A percentile compares a stretch with the other conserved stretches of the same genome.
Evolutionary conservation across 2,797 vertebrate species (phyloP).

Genomic region (Hozukius guyotensis): DNA sequence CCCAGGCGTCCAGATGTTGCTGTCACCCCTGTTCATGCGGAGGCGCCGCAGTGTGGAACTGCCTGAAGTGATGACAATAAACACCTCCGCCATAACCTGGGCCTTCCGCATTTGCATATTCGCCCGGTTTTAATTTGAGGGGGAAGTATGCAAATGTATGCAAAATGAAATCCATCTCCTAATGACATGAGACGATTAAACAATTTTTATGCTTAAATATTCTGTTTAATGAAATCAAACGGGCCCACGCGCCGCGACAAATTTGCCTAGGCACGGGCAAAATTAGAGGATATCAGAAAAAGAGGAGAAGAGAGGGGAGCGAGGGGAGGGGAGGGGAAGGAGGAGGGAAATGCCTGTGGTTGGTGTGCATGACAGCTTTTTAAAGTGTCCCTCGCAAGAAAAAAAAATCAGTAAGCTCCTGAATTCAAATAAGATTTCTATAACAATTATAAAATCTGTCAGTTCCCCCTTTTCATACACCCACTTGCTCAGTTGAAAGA

Average conservation of each 20-base stretch:
- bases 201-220: slow-evolving; percentile 99
- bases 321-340: slow-evolving; percentile 7
- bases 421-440: slow-evolving; percentile 79
- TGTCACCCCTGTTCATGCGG: slow-evolving; percentile 78
- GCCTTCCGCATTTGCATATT: slow-evolving; percentile 90
- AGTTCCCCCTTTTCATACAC: slow-evolving; percentile 65
- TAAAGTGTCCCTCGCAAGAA: slow-evolving; percentile 71
- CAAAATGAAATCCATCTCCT: slow-evolving; percentile 98
- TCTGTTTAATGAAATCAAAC: slow-evolving; percentile 99
- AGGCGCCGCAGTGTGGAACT: slow-evolving; percentile 88
- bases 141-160: slow-evolving; percentile 98
- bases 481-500: slow-evolving; percentile 70
- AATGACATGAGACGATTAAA: slow-evolving; percentile 99
- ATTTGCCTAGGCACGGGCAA: slow-evolving; percentile 90
- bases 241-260: slow-evolving; percentile 91
- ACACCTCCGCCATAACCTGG: slow-evolving; percentile 95
- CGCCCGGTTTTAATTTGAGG: slow-evolving; percentile 88
- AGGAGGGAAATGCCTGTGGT: slow-evolving; percentile 64
- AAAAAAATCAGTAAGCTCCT: slow-evolving; percentile 59
- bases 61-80: slow-evolving; percentile 95
- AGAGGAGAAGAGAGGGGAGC: slow-evolving; percentile 52
- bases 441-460: slow-evolving; percentile 79
- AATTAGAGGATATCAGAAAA: slow-evolving; percentile 89
- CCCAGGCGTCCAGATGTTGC: slow-evolving; percentile 82
- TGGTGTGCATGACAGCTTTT: slow-evolving; percentile 78